Base-by-base conservation (phyloP, 2,888 invertebrate species). In the Xestobium rufovillosum region DNA sequence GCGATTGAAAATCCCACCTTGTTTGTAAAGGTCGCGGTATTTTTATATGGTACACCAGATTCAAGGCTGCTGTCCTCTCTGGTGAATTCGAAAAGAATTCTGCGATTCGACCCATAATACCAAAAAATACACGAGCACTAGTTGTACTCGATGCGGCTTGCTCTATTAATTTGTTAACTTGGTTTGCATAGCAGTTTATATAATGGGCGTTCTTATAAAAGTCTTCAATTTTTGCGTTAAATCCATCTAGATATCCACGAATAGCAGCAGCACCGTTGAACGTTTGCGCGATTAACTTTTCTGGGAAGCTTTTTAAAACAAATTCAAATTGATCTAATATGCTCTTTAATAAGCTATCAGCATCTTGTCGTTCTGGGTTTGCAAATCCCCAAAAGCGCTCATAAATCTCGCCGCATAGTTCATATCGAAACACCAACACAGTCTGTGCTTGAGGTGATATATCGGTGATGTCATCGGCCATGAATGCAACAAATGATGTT, bases 81-180 rank as follows among this genome's bases (percentile, higher is more conserved):
- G 23, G 23, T 8, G 23, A 19, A 19, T 19, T 19, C 6, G 23
- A 19, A 19, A 19, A 19, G n/a, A 19, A 19, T 19, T 6, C 23
- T 19, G 23, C 6, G 6, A 19, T 19, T 6, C 23, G 6, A n/a
- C n/a, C n/a, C n/a, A 19, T 19, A n/a, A 8, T 19, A 6, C 6
- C 23, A 19, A 19, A 19, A n/a, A 19, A 19, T 8, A 19, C n/a
- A 19, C 23, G 23, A 73, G 63, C 86, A 86, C 46, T 83, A 75
- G 43, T 85, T 85, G 56, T 83, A 83, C 63, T 83, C 85, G 85
- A 69, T 8, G 28, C 34, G 15, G 23, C 23, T n/a, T 19, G 6
- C 27, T 38, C 9, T 16, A 42, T 31, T 8, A 47, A 33, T 27
- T 31, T 33, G 31, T 46, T 42, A 2, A 46, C 12, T 34, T 44